Percentiles rank a stretch among this genome's conserved stretches.
Evolutionary conservation across 2,113 vertebrate species (phyloP).

Genomic region (Capricornis sumatraensis): DNA sequence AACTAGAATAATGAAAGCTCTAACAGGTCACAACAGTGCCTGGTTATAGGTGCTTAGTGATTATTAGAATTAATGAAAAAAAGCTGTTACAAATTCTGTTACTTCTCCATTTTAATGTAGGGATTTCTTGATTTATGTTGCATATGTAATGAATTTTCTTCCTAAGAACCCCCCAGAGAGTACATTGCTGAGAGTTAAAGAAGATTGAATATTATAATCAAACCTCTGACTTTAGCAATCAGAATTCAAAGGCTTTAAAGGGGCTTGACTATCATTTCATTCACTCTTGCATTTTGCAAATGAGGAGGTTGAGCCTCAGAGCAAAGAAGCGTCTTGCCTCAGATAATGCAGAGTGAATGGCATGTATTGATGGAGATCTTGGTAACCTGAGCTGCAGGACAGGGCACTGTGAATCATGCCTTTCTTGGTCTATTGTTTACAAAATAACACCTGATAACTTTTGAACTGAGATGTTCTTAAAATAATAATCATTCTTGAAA

Average conservation of each 20-base stretch:
- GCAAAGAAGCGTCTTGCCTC: background rate
- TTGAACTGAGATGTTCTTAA: background rate
- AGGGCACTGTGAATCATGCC: background rate
- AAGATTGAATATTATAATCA: background rate
- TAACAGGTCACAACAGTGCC: background rate
- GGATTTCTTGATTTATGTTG: background rate
- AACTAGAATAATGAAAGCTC: background rate
- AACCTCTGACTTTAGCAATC: background rate
- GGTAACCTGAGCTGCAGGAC: fast-evolving
- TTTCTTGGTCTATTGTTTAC: background rate
- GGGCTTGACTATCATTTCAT: background rate
- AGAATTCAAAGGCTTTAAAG: background rate
- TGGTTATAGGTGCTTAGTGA: background rate
- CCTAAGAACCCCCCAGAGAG: background rate
- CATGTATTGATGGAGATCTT: background rate
- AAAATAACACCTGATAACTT: background rate
- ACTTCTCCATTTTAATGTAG: background rate
- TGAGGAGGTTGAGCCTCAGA: background rate
- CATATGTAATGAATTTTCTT: background rate
- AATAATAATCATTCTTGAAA: background rate
- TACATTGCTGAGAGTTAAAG: background rate
- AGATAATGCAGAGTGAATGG: background rate
- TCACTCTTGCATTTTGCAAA: background rate
- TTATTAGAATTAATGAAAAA: background rate
- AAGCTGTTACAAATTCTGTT: background rate